Conservation (phyloP, 2,797 vertebrate species). For the Cottoperca gobio region DNA sequence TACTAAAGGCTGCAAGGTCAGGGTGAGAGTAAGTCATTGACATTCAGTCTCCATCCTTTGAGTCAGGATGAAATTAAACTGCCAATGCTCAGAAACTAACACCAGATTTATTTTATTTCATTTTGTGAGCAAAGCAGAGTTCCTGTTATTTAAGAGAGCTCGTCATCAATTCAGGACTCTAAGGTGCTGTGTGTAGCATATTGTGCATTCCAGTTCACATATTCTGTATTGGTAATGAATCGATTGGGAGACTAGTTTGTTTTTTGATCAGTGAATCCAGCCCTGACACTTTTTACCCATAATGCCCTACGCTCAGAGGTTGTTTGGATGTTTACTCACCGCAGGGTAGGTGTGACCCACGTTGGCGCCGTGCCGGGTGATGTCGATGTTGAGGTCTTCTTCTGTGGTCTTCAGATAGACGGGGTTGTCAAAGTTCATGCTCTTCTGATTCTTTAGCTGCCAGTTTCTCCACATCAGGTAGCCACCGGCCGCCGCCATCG, state of each 20-base stretch:
- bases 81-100: background rate
- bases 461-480: constrained; percentile 98
- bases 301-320: background rate
- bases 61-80: background rate
- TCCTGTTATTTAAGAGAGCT: background rate
- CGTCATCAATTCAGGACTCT: background rate
- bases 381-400: constrained; percentile 96
- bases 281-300: background rate
- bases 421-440: constrained; percentile 99
- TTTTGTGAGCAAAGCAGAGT: background rate
- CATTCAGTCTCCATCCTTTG: background rate
- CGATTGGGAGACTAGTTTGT: background rate
- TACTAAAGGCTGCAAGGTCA: constrained; percentile 47
- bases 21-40: constrained; percentile 15
- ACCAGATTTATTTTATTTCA: no score
- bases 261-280: background rate
- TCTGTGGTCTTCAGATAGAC: constrained; percentile 99
- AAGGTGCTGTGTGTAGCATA: background rate
- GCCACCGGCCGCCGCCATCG: constrained; percentile 87
- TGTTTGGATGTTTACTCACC: constrained; percentile 83
- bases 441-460: constrained; percentile 98
- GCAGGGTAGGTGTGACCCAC: constrained; percentile 98
- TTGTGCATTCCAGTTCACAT: background rate
- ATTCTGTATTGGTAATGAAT: background rate
- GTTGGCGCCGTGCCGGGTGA: constrained; percentile 89